These are phyloP conservation scores for Drosophila meridiana DNA, from an alignment of 2,888 invertebrate genomes.

Conservation along the genomic window DNA sequence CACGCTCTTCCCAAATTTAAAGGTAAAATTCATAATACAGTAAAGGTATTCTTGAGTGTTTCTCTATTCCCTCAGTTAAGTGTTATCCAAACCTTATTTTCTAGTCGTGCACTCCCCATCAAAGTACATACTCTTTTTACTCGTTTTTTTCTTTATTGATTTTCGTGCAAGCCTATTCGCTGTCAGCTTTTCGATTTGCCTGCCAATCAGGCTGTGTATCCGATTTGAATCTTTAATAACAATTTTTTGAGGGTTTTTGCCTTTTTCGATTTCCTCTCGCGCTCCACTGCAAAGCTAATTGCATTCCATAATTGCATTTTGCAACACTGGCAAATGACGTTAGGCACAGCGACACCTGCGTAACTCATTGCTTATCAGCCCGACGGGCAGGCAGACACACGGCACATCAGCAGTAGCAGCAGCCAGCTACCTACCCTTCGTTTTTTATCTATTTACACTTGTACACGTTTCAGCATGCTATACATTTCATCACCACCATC, in stretches of 20 bases:
- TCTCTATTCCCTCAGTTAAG: too few relatives aligned
- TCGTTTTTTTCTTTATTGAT: slow-evolving; percentile 56
- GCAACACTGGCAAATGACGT: slow-evolving; percentile 54
- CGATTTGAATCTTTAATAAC: slow-evolving; percentile 31
- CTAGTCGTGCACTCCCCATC: not conserved
- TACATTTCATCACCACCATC: slow-evolving; percentile 59
- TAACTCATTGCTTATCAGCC: slow-evolving; percentile 29
- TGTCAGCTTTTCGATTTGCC: slow-evolving; percentile 63
- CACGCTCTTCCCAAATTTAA: not conserved
- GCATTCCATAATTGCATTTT: slow-evolving; percentile 76
- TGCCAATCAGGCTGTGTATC: slow-evolving; percentile 50
- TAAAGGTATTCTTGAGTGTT: too few relatives aligned
- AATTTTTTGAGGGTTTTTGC: not conserved
- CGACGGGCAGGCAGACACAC: slow-evolving; percentile 1
- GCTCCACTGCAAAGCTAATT: slow-evolving; percentile 54
- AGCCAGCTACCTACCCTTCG: not conserved
- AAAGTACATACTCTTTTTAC: too few relatives aligned
- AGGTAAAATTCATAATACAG: not conserved
- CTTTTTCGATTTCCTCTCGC: slow-evolving; percentile 63
- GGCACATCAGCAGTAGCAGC: not conserved
- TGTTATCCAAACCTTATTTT: too few relatives aligned
- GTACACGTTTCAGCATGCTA: slow-evolving; percentile 72
- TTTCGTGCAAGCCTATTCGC: slow-evolving; percentile 36
- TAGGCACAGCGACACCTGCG: slow-evolving; percentile 32
- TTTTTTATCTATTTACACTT: slow-evolving; percentile 79